phyloP scores from a whole-genome alignment of 2,113 vertebrate species.

The Neolamprologus kungweensis region DNA sequence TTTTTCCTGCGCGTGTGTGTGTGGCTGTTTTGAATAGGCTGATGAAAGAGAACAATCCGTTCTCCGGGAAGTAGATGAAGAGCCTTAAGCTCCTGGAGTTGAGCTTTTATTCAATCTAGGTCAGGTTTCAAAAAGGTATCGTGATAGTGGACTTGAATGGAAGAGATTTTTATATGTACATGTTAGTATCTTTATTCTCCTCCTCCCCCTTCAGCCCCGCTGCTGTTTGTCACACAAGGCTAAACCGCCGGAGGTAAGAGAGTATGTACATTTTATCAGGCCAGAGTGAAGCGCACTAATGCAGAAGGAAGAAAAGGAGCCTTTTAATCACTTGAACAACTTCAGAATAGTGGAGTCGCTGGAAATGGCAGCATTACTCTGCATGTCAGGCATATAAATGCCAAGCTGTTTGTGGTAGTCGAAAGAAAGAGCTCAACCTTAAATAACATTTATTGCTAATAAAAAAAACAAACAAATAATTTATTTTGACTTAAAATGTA shows the following conservation, averaged over 20 bases:
- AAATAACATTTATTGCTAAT: background rate
- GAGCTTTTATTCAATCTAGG: constrained; percentile 55
- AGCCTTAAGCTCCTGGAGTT: constrained; percentile 37
- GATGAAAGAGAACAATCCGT: constrained; percentile 33
- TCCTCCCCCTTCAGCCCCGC: background rate
- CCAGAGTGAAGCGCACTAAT: constrained; percentile 39
- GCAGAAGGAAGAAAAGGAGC: constrained; percentile 33
- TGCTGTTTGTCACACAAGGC: background rate
- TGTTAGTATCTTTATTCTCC: constrained; percentile 37
- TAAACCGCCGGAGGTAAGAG: constrained; percentile 53
- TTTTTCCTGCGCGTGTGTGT: background rate
- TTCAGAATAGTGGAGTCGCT: background rate
- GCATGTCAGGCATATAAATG: constrained; percentile 3
- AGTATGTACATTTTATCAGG: constrained; percentile 41
- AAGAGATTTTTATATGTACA: constrained; percentile 33
- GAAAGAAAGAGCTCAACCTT: background rate
- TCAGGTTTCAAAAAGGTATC: constrained; percentile 55
- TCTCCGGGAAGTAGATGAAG: constrained; percentile 3
- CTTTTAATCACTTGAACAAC: constrained; percentile 33
- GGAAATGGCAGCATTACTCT: background rate
- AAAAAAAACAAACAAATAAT: rapidly evolving
- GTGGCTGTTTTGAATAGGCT: background rate
- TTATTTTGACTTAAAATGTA: background rate
- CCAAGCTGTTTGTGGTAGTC: background rate
- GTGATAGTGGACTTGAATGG: constrained; percentile 23